Evolutionary conservation across 2,888 invertebrate genomes (phyloP).

Genomic region (Tachina fera): DNA sequence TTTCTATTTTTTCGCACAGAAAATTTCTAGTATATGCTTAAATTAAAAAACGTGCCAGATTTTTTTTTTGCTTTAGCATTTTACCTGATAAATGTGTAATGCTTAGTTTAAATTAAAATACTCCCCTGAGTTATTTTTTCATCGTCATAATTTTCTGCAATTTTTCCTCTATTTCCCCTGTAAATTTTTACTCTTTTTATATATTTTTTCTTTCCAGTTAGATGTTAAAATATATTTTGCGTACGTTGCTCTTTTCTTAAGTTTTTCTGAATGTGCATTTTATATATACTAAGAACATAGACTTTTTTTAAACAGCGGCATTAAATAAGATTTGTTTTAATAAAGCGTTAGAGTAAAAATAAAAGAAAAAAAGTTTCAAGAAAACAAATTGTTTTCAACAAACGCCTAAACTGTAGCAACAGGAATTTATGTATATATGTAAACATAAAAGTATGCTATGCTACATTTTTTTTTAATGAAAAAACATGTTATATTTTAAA

Average conservation of each 20-base stretch:
- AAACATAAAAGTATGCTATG: constrained; percentile 37
- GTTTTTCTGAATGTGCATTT: constrained; percentile 39
- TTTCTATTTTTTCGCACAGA: constrained; percentile 20
- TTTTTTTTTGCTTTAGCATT: constrained; percentile 49
- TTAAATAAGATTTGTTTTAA: constrained; percentile 45
- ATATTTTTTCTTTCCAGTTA: neutral
- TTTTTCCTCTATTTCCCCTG: constrained; percentile 7
- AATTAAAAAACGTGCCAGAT: constrained; percentile 60
- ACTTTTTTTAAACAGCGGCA: constrained; percentile 5
- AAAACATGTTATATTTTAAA: neutral
- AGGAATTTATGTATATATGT: neutral
- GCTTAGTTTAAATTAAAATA: constrained; percentile 70
- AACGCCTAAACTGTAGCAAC: neutral
- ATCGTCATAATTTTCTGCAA: constrained; percentile 62
- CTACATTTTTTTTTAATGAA: constrained; percentile 1
- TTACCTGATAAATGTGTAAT: constrained; percentile 56
- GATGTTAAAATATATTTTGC: constrained; percentile 60
- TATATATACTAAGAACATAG: constrained; percentile 42
- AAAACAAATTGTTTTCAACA: constrained; percentile 50
- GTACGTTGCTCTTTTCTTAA: constrained; percentile 62
- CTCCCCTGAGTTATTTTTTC: constrained; percentile 68
- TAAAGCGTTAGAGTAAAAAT: neutral
- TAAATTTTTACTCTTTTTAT: constrained; percentile 17
- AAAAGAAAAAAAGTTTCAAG: neutral
- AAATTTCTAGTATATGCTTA: constrained; percentile 18